Evolutionary conservation across 2,888 invertebrate genomes (phyloP).

Genomic region (Hartigia nigra): DNA sequence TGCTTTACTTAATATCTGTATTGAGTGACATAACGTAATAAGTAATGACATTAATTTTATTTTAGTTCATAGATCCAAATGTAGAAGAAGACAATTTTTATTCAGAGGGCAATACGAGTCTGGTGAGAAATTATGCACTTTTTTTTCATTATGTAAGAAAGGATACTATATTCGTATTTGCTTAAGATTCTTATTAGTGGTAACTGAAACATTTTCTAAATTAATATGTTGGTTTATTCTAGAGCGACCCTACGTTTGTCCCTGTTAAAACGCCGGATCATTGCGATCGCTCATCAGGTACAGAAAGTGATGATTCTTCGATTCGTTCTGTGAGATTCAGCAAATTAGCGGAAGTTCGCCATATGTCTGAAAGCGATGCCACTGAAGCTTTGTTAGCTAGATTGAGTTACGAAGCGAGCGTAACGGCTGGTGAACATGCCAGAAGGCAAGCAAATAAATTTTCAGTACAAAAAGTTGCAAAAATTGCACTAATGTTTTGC

Average conservation of each 20-base stretch:
- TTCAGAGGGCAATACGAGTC: slow-evolving; percentile 74
- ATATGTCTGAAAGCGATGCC: slow-evolving; percentile 91
- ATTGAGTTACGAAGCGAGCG: slow-evolving; percentile 92
- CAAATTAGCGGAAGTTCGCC: slow-evolving; percentile 89
- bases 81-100: slow-evolving; percentile 84
- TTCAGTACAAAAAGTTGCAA: slow-evolving; percentile 80
- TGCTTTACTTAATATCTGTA: not conserved
- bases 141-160: not conserved
- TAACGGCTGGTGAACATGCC: slow-evolving; percentile 84
- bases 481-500: slow-evolving; percentile 87
- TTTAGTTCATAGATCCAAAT: slow-evolving; percentile 79
- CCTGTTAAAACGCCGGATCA: slow-evolving; percentile 84
- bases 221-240: slow-evolving; percentile 44
- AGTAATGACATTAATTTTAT: not conserved
- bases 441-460: slow-evolving; percentile 81
- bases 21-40: not conserved
- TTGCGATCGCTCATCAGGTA: slow-evolving; percentile 77
- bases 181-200: not conserved
- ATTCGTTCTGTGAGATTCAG: slow-evolving; percentile 90
- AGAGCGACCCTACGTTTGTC: slow-evolving; percentile 93
- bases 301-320: slow-evolving; percentile 87
- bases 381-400: slow-evolving; percentile 93
- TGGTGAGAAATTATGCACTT: slow-evolving; percentile 67
- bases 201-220: not conserved
- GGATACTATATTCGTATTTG: not conserved